These are phyloP conservation scores for Drosophila subobscura DNA, from an alignment of 1,140 invertebrate genomes.

Conservation along the genomic window DNA sequence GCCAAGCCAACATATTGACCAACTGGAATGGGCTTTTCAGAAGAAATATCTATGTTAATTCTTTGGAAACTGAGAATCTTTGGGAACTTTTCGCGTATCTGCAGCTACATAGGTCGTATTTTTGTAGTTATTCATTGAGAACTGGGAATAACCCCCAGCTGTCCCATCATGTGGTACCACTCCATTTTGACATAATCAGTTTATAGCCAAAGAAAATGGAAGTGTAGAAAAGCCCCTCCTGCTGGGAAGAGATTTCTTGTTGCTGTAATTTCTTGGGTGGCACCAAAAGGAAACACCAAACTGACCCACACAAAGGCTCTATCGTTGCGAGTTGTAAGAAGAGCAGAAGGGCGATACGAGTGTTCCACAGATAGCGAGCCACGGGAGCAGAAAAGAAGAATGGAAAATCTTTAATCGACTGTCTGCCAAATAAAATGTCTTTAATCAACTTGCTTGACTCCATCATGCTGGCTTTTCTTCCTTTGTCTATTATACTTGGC, in stretches of 20 bases:
- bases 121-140: constrained; percentile 3
- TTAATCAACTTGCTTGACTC: constrained; percentile 35
- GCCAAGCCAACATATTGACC: constrained; percentile 11
- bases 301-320: neutral
- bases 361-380: neutral
- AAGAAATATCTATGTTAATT: too few relatives aligned
- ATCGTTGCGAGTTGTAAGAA: neutral
- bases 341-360: neutral
- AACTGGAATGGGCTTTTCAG: neutral
- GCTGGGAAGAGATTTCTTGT: constrained; percentile 23
- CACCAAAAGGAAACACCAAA: neutral
- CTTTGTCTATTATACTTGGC: constrained; percentile 18
- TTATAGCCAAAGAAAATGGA: constrained; percentile 17
- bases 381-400: neutral
- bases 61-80: too few relatives aligned
- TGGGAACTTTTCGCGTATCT: neutral
- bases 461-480: constrained; percentile 25
- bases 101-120: neutral
- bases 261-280: neutral
- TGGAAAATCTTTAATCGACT: constrained; percentile 24
- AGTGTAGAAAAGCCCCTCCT: constrained; percentile 25
- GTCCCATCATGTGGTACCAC: constrained; percentile 6
- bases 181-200: constrained; percentile 23
- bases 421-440: constrained; percentile 25
- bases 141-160: neutral